Base-by-base conservation (phyloP, 2,888 invertebrate genomes). In the Cataglyphis cursor region DNA sequence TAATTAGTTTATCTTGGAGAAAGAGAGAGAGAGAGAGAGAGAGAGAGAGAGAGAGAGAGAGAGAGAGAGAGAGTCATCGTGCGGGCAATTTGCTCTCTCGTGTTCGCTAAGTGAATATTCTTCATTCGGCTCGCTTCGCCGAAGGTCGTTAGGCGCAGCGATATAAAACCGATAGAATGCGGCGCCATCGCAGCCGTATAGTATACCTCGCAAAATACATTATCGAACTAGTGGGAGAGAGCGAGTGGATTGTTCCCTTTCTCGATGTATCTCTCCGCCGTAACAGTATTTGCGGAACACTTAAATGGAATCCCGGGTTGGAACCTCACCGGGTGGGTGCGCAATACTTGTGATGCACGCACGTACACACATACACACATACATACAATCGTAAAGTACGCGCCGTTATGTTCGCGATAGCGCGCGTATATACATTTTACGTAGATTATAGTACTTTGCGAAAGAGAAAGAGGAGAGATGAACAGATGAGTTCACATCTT, bases 201-300 rank as follows among this genome's bases (percentile, higher is more conserved):
- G 48, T 48, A 66, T 72, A 65, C 73, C 68, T 72, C 76, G 75
- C 85, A 82, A 70, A 85, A 78, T 85, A 82, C 84, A 85, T 90
- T 90, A 90, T 91, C 89, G 75, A 81, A 73, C 84, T 83, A 70
- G 76, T 83, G 85, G 73, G 78, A 51, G 82, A 76, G 75, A 83
- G 78, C 72, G 66, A 86, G 88, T 85, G 85, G 86, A 92, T 90
- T 88, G 90, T 91, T 91, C 88, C 68, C 84, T 91, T 87, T 68
- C 85, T 88, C 86, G 86, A 84, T 70, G 65, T 76, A 68, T 76
- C 76, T 65, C 83, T 88, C n/a, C 86, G 85, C 85, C 88, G 90
- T 92, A 92, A 92, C 91, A 90, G 91, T 92, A 92, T 92, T 92
- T 92, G 90, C 92, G 83, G 90, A 92, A 92, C 92, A 92, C 93